These are phyloP conservation scores for Glyptemys insculpta DNA, from an alignment of 2,797 vertebrate species.

Conservation along the genomic window DNA sequence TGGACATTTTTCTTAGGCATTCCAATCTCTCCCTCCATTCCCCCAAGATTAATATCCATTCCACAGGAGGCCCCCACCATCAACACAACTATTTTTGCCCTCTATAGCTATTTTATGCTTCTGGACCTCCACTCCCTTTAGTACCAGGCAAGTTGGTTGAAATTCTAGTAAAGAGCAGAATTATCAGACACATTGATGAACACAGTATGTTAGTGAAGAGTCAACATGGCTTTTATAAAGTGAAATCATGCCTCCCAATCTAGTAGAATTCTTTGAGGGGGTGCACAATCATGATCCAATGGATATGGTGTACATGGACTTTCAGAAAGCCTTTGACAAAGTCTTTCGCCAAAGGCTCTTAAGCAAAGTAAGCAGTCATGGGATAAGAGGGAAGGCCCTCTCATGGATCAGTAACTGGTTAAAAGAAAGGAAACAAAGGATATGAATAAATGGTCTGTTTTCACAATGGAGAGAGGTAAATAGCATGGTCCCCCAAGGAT, in stretches of 20 bases:
- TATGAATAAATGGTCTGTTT: not conserved
- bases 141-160: not conserved
- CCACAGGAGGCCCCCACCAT: conserved; percentile 1
- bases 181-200: not conserved
- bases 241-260: not conserved
- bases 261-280: not conserved
- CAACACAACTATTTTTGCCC: not conserved
- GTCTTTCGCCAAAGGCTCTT: not conserved
- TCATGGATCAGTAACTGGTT: not conserved
- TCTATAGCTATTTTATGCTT: conserved; percentile 15
- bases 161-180: not conserved
- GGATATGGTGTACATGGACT: not conserved
- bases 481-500: not conserved
- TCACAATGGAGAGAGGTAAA: not conserved
- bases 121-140: not conserved
- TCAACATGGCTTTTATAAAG: not conserved
- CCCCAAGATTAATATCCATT: not conserved
- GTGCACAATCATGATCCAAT: not conserved
- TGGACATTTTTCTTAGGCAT: conserved; percentile 15
- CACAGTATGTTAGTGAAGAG: not conserved
- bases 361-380: not conserved
- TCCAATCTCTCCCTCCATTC: not conserved
- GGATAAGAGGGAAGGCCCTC: not conserved
- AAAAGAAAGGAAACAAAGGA: not conserved
- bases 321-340: not conserved